Evolutionary conservation across 2,888 invertebrate species (phyloP).

Genomic region (Stramonita haemastoma): DNA sequence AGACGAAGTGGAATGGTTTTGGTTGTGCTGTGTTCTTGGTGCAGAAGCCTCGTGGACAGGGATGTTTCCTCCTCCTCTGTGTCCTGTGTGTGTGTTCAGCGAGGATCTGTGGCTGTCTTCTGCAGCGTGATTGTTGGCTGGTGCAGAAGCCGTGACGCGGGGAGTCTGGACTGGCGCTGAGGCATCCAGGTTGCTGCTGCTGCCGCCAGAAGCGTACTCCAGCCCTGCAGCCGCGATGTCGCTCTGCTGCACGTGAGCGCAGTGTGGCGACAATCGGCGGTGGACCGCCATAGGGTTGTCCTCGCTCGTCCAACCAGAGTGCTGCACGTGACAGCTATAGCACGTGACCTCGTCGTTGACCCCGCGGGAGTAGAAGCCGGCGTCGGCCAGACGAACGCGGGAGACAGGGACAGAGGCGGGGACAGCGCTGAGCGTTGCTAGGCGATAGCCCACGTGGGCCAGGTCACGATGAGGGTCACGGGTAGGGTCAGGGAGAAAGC

Average conservation of each 20-base stretch:
- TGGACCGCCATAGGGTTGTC: constrained; percentile 36
- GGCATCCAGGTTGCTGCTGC: too few relatives aligned
- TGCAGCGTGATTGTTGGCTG: neutral
- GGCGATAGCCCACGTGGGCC: constrained; percentile 37
- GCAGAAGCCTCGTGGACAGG: neutral
- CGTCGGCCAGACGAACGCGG: constrained; percentile 33
- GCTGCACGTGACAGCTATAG: constrained; percentile 36
- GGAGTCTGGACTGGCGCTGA: too few relatives aligned
- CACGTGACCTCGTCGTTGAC: constrained; percentile 37
- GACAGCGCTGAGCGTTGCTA: constrained; percentile 37
- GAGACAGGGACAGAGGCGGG: constrained; percentile 7
- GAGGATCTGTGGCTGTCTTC: neutral
- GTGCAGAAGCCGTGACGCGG: neutral
- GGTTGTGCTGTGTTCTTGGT: neutral
- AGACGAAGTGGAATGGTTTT: neutral
- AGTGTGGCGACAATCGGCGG: constrained; percentile 30
- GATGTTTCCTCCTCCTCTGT: neutral
- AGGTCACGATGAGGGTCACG: constrained; percentile 24
- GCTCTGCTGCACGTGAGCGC: constrained; percentile 1
- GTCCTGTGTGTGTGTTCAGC: neutral
- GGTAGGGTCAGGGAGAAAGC: constrained; percentile 33
- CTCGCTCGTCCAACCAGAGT: constrained; percentile 24
- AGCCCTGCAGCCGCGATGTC: neutral
- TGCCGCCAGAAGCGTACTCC: neutral
- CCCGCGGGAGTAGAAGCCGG: constrained; percentile 41